phyloP scores from a whole-genome alignment of 1,140 invertebrate genomes.

The Pseudobourletiella spinata region DNA sequence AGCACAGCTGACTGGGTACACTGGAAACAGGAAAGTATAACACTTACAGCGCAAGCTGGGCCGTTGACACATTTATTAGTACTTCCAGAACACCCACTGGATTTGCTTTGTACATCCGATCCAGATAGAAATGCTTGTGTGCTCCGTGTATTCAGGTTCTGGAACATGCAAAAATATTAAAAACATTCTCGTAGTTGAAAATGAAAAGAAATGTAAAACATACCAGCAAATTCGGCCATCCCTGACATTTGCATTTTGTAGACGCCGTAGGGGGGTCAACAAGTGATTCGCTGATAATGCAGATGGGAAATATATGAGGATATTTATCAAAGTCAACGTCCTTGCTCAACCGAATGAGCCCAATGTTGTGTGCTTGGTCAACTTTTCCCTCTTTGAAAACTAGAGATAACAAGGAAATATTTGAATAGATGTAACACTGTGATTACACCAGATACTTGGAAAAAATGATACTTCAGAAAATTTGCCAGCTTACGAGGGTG shows the following conservation, averaged over 20 bases:
- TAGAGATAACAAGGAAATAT: too few species aligned
- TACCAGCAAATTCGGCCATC: background rate
- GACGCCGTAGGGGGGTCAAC: background rate
- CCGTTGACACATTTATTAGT: background rate
- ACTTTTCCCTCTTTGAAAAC: background rate
- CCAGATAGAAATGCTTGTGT: background rate
- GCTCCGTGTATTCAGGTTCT: conserved; percentile 14
- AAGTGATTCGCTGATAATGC: background rate
- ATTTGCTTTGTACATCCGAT: background rate
- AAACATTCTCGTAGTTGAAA: background rate
- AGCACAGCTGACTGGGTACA: too few species aligned
- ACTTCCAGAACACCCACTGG: background rate
- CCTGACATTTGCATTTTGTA: background rate
- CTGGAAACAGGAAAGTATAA: background rate
- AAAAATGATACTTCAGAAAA: background rate
- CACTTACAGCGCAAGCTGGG: conserved; percentile 12
- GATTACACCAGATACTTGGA: background rate
- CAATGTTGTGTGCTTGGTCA: conserved; percentile 5
- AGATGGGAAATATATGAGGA: conserved; percentile 20
- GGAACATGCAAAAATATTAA: background rate
- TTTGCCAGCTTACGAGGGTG: conserved; percentile 10
- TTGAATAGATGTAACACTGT: too few species aligned
- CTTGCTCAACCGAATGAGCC: background rate
- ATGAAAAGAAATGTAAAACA: background rate
- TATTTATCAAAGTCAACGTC: conserved; percentile 13